Evolutionary conservation across 2,888 invertebrate genomes (phyloP), one percentile per base, ranked within the genome.

Genomic region (Papilio demoleus): DNA sequence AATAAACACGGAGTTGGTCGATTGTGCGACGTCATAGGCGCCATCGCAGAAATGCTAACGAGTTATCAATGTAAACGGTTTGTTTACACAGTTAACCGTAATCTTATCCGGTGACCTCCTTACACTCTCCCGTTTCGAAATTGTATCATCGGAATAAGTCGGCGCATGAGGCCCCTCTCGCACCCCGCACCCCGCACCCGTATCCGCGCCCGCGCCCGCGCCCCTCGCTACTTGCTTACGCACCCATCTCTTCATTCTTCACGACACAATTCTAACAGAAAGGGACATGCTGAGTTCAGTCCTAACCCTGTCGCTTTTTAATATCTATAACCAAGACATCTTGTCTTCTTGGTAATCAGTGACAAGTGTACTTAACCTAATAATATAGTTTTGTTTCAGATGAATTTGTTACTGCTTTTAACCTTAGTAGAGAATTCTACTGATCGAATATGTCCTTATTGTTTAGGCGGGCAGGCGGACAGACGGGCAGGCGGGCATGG

Each of bases 51-150:
- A 90, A 87, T 85, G 82, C 87, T 86, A 87, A 84, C 85, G 80
- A 89, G 87, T 89, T 91, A 92, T 92, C 90, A 90, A 89, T 87
- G 88, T 90, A 88, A 89, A 89, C 90, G 88, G 89, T 89, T 88
- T 91, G 90, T 92, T 92, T 92, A 91, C 90, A 87, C 90, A 88
- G 90, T 89, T 85, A 88, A 85, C 87, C 85, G 90, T 91, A 92
- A 92, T 92, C 92, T 92, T 92, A 92, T 92, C 92, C 91, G 87
- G 86, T 89, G 91, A 88, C 92, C 92, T 90, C 89, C 88, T 92
- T 92, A 89, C 84, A 87, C 86, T 81, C 80, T 91, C 90, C 92
- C 88, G 92, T 91, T 90, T 90, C 88, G 88, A 91, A 91, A 90
- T 90, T 86, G 86, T 90, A 91, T 84, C 87, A 85, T 78, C 81